Evolutionary conservation across 1,140 invertebrate species (phyloP), one percentile per base, ranked within the genome.

Genomic region (Rhynchophorus ferrugineus): DNA sequence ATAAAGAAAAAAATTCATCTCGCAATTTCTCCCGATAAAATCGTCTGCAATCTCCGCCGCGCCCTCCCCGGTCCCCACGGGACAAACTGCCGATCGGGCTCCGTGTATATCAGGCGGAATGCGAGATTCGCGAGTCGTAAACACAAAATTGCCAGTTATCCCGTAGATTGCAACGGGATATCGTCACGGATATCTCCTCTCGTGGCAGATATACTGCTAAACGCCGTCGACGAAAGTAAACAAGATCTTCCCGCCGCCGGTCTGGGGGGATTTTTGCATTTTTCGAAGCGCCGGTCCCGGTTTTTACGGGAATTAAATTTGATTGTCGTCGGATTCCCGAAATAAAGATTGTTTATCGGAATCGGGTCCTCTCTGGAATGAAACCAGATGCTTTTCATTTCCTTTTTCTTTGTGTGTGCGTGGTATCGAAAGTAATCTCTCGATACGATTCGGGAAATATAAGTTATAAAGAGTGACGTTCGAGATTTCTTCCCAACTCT

Each of bases 71-170:
- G 5, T 11, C 49, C 34, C 24, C 17, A 18, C 13, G 13, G 41
- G 22, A n/a, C 16, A 50, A 38, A n/a, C 43, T 22, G 20, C 49
- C 29, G 19, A 11, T 24, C 39, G 29, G 37, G 29, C 39, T 42
- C 49, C 20, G 18, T 44, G 41, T 44, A 37, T 51, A 49, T 49
- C 48, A 43, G 38, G 14, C n/a, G 19, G 19, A 20, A 49, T 49
- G 49, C 37, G 33, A 18, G 44, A 49, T 44, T 51, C 34, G 22
- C 49, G 41, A 51, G 49, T 51, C 41, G 42, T 44, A 51, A 51
- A 51, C 49, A 51, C 33, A 44, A 51, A 44, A 51, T 51, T 51
- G 49, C 49, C 33, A 24, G 49, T 22, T 51, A 51, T 51, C 44
- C 44, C 16, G 38, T 42, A 44, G 49, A 51, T 51, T 51, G 49